phyloP scores from a whole-genome alignment of 2,888 invertebrate genomes.

The Callimorpha dominula region DNA sequence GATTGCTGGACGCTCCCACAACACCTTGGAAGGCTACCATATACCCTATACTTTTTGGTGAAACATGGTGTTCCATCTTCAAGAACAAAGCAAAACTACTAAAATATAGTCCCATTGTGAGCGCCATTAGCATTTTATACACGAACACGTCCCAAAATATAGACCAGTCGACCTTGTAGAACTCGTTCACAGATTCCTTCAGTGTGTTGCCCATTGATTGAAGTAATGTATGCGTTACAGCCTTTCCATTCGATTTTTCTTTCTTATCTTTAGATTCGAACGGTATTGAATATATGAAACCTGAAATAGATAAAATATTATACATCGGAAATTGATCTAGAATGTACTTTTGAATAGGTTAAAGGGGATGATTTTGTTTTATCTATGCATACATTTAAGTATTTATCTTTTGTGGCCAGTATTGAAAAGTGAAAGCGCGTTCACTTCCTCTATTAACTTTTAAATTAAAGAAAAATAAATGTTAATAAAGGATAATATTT shows the following conservation, averaged over 20 bases:
- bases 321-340: background rate
- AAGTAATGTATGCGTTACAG: conserved; percentile 48
- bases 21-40: conserved; percentile 83
- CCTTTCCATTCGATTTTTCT: conserved; percentile 32
- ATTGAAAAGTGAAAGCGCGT: too few species aligned
- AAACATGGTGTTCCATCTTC: conserved; percentile 75
- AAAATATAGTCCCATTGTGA: conserved; percentile 80
- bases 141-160: conserved; percentile 83
- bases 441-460: too few species aligned
- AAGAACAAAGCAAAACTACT: conserved; percentile 80
- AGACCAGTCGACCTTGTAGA: conserved; percentile 81
- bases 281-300: conserved; percentile 55
- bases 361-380: background rate
- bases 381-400: background rate
- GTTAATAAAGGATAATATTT: too few species aligned
- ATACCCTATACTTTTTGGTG: conserved; percentile 83
- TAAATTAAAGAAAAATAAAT: too few species aligned
- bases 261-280: conserved; percentile 43
- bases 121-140: conserved; percentile 80
- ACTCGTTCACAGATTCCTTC: conserved; percentile 71
- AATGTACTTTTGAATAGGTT: background rate
- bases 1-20: conserved; percentile 75
- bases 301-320: conserved; percentile 44
- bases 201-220: conserved; percentile 50
- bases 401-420: background rate